A percentile compares a stretch with the other conserved stretches of the same genome.
Evolutionary conservation across 2,888 invertebrate genomes (phyloP).

Genomic region (Rhopalosiphum nymphaeae): DNA sequence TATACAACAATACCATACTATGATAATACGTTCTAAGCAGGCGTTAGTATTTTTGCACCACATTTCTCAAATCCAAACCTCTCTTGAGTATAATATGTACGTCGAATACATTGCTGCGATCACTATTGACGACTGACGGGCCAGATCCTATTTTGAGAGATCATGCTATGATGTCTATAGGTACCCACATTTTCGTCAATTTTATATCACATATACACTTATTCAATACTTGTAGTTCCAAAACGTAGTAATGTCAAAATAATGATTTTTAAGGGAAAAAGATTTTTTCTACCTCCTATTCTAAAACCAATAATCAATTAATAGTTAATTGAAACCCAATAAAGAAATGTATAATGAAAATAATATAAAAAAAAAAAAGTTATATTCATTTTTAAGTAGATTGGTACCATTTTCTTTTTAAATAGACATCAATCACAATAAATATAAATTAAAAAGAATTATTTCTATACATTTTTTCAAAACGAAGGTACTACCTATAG

Average conservation of each 20-base stretch:
- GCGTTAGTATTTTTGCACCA: not conserved
- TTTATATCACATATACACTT: not conserved
- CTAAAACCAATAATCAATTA: not conserved
- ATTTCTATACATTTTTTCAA: too few species aligned
- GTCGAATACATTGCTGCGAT: not conserved
- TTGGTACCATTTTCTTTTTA: too few species aligned
- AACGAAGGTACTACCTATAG: too few species aligned
- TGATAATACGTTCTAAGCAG: not conserved
- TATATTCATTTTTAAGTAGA: not conserved
- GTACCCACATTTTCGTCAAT: not conserved
- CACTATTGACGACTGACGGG: not conserved
- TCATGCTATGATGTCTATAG: not conserved
- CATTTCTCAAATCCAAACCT: not conserved
- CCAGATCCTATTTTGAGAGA: not conserved
- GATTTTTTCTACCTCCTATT: not conserved
- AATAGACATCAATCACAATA: too few species aligned
- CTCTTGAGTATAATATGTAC: not conserved
- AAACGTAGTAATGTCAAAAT: not conserved
- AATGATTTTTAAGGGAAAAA: not conserved
- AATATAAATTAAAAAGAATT: too few species aligned
- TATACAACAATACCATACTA: not conserved
- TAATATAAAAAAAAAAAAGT: not conserved
- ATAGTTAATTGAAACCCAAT: too few species aligned
- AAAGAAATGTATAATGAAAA: not conserved
- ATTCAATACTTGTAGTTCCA: not conserved